These are phyloP conservation scores for Sterrhoptilus dennistouni DNA, from an alignment of 2,113 vertebrate genomes.

Conservation along the genomic window DNA sequence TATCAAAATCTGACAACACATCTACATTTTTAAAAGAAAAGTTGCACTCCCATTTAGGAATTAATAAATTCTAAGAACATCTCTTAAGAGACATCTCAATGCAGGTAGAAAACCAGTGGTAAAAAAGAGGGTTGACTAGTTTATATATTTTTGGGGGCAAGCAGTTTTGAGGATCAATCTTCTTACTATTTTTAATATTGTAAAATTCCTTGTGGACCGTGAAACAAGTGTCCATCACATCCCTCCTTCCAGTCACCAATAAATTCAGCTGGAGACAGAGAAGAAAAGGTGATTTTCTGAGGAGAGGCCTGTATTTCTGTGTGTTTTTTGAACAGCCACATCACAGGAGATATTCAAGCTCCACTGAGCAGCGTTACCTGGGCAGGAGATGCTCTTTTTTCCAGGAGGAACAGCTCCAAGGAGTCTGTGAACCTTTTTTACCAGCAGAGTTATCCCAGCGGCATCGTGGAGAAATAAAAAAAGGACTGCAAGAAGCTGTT, in stretches of 20 bases:
- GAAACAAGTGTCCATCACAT: rapidly evolving
- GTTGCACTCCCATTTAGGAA: background rate
- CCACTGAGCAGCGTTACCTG: background rate
- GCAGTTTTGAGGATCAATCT: rapidly evolving
- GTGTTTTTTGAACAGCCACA: background rate
- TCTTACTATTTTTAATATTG: background rate
- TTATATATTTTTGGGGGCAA: background rate
- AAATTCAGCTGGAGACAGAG: background rate
- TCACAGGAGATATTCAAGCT: background rate
- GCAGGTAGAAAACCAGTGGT: background rate
- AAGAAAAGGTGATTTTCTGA: background rate
- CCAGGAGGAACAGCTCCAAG: background rate
- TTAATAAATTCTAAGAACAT: background rate
- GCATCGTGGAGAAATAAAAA: background rate
- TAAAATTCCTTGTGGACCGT: background rate
- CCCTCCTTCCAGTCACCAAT: background rate
- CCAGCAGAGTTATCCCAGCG: background rate
- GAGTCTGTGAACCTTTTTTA: background rate
- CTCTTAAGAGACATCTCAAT: background rate
- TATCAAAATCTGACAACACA: background rate
- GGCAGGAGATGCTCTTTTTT: background rate
- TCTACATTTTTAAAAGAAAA: background rate
- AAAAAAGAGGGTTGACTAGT: background rate
- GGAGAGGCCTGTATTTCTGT: background rate
- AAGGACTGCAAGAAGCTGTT: background rate